Base-by-base conservation (phyloP, 1,140 invertebrate species). In the Meloidogyne chitwoodi region DNA sequence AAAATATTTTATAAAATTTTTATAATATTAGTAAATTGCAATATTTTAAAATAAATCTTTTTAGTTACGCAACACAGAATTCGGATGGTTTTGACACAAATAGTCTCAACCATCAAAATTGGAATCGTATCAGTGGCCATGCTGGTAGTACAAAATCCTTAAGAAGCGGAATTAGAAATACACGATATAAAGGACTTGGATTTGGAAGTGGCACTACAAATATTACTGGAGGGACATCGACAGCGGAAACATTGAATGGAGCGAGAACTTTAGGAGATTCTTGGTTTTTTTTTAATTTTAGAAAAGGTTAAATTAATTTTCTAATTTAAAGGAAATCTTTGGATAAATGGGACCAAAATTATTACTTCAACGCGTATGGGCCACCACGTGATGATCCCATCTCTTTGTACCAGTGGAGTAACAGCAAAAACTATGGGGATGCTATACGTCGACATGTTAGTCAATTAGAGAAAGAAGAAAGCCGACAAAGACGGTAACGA, bases 341-440 rank as follows among this genome's bases (percentile, higher is more conserved):
- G 56, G 56, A 73, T 26, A 73, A 73, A 63, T 73, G 71, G 71
- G 71, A 73, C 19, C 24, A 64, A 38, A 73, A 73, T 73, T 73
- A 73, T 34, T 73, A 73, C n/a, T 73, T 56, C 26, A 73, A 73
- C n/a, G 38, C 61, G 0, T 73, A 73, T 64, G 71, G 64, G 16
- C 41, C 71, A n/a, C 12, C 48, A 8, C 19, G 48, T 22, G 64
- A 19, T 10, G 71, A 73, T 29, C 71, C 48, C 24, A 56, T 73
- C 0, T 41, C 41, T 5, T 38, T 64, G 14, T 73, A 73, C 22
- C 24, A 56, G 24, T 22, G 31, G 44, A 73, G 56, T 31, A 73
- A 73, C 38, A 27, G 48, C 44, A 64, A 41, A 12, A 64, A 44
- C 4, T 26, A 56, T 56, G 48, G 48, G n/a, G 48, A 56, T 56